Evolutionary conservation across 2,113 vertebrate species (phyloP).

Genomic region (crab-eating macaque (Macaca fascicularis)): T2T-MFA8v1.1 NC_088387.1:61445001-61445500

Average conservation of each 20-base stretch:
- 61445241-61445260: constrained; percentile 76
- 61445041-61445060: neutral
- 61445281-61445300: constrained; percentile 87
- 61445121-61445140: neutral
- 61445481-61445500: constrained; percentile 89
- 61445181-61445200: constrained; percentile 43
- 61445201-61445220: constrained; percentile 30
- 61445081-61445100: constrained; percentile 14
- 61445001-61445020: neutral
- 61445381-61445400: constrained; percentile 82
- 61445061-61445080: constrained; percentile 48
- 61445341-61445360: constrained; percentile 82
- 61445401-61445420: constrained; percentile 86
- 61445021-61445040: neutral
- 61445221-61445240: constrained; percentile 55
- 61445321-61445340: constrained; percentile 85
- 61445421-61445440: constrained; percentile 90
- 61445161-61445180: constrained; percentile 61
- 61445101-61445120: constrained; percentile 30
- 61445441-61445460: constrained; percentile 89
- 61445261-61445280: constrained; percentile 80
- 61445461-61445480: constrained; percentile 89
- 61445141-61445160: constrained; percentile 18
- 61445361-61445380: constrained; percentile 86
- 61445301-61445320: constrained; percentile 85